Base-by-base conservation (phyloP, 1,140 invertebrate species). In the Gonatopus flavifemur region DNA sequence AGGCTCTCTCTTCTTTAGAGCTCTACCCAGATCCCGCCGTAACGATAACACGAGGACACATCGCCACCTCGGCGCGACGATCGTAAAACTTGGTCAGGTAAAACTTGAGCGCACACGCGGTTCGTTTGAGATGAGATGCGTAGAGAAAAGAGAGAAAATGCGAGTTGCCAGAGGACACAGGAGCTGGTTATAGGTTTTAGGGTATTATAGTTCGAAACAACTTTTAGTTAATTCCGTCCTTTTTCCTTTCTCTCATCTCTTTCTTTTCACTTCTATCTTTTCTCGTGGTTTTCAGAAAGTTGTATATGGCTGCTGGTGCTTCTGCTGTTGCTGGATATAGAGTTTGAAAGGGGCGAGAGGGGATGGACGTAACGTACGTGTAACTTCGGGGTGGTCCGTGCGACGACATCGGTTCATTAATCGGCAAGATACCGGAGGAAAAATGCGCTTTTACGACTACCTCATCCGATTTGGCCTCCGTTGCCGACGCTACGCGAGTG, bases 31-130 rank as follows among this genome's bases (percentile, higher is more conserved):
- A 77, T 78, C 69, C 69, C 72, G 73, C 60, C 59, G 44, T 59
- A 30, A 66, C 64, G 75, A 78, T 78, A 78, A 78, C 68, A 65
- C 54, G 62, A 62, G 72, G 70, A 76, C 71, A 74, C 75, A 77
- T 76, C 74, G 72, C 72, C 75, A 77, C 75, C 75, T 77, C 68
- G 74, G 46, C 70, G 67, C 73, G 75, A 74, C 70, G 74, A 76
- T 77, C 76, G 74, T 78, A 78, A 78, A 77, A 78, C 69, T 77
- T 70, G 65, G 59, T 59, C 71, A 76, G 73, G 72, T 73, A 75
- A 70, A 70, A 60, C n/a, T n/a, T n/a, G n/a, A n/a, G n/a, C n/a
- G n/a, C n/a, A n/a, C n/a, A 51, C 55, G 74, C 73, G 76, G 74
- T 59, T 51, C 71, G 70, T 77, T 76, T 76, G 76, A 70, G 62